A percentile compares a stretch with the other conserved stretches of the same genome.
These are phyloP conservation scores for Drosophila niveifrons DNA, from an alignment of 2,888 invertebrate genomes.

Conservation along the genomic window DNA sequence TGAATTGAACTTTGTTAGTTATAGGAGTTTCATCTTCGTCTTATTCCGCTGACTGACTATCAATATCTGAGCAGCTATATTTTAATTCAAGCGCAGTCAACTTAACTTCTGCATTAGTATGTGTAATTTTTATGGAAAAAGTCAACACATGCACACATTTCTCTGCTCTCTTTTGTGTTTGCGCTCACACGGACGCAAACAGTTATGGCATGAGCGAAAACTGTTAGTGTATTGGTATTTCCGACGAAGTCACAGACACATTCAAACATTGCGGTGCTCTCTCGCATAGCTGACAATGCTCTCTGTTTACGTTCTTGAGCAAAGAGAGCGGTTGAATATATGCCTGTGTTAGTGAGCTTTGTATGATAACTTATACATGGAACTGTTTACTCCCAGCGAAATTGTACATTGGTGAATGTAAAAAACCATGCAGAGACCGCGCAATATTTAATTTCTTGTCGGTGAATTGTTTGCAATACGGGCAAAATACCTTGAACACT, in stretches of 20 bases:
- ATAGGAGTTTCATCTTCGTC: not conserved
- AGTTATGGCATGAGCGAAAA: not conserved
- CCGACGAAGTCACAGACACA: not conserved
- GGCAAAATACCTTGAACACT: no score
- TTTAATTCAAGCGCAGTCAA: not conserved
- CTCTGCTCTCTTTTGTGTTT: not conserved
- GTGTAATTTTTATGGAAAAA: conserved; percentile 1
- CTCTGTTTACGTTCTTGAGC: conserved; percentile 3
- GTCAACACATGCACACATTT: conserved; percentile 8
- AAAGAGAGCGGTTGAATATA: not conserved
- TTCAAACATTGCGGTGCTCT: not conserved
- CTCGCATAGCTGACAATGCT: not conserved
- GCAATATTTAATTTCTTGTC: not conserved
- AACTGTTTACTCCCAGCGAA: not conserved
- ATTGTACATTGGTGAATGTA: not conserved
- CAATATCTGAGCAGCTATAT: not conserved
- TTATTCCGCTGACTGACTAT: not conserved
- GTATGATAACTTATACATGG: not conserved
- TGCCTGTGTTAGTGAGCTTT: not conserved
- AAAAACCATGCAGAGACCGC: not conserved
- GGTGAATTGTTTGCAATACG: not conserved
- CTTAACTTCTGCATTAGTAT: not conserved
- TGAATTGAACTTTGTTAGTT: not conserved
- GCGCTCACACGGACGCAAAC: not conserved
- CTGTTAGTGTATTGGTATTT: not conserved